Evolutionary conservation across 2,797 vertebrate species (phyloP).

Genomic region (Zalophus californianus): DNA sequence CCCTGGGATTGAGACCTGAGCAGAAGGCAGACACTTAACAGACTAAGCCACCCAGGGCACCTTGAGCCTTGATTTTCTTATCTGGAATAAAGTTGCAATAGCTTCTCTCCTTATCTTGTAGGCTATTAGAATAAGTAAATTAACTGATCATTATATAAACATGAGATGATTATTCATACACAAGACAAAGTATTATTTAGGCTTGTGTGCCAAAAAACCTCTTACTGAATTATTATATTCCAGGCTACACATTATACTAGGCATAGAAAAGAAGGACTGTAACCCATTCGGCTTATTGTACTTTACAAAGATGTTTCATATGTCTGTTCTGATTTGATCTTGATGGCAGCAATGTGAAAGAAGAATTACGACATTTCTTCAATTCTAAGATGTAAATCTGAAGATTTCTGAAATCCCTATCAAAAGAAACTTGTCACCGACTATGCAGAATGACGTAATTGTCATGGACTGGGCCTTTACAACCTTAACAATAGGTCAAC

Average conservation of each 20-base stretch:
- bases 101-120: not conserved
- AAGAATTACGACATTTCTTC: not conserved
- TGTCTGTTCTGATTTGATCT: not conserved
- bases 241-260: not conserved
- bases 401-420: conserved; percentile 18
- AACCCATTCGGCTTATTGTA: not conserved
- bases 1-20: no score
- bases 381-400: not conserved
- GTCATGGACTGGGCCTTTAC: not conserved
- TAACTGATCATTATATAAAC: not conserved
- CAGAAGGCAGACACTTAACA: no score
- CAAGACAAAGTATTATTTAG: not conserved
- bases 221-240: not conserved
- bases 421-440: not conserved
- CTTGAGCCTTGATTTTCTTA: not conserved
- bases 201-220: not conserved
- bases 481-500: not conserved
- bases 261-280: not conserved
- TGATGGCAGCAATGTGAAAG: not conserved
- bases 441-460: not conserved
- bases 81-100: not conserved
- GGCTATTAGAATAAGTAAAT: not conserved
- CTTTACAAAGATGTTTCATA: not conserved
- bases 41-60: no score
- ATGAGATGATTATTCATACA: not conserved